These are phyloP conservation scores for Panonychus citri DNA, from an alignment of 1,140 invertebrate genomes.

Conservation along the genomic window DNA sequence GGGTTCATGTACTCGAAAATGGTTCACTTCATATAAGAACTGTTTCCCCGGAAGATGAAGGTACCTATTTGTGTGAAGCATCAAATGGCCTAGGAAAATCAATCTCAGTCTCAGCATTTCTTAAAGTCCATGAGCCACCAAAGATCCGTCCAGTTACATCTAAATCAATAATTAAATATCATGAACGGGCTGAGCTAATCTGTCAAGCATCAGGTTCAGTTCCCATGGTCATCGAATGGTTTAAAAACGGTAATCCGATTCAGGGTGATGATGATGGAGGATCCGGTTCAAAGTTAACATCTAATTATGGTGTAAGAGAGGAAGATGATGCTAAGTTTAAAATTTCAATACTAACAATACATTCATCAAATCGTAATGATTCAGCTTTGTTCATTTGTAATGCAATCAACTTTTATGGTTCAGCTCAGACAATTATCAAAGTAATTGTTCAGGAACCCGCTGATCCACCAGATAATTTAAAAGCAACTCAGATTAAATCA, in stretches of 20 bases:
- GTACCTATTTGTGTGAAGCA: conserved; percentile 29
- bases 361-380: conserved; percentile 15
- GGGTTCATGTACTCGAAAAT: conserved; percentile 18
- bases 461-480: conserved; percentile 14
- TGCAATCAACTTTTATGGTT: background rate
- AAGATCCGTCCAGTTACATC: conserved; percentile 1
- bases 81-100: conserved; percentile 26
- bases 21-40: conserved; percentile 15
- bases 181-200: conserved; percentile 10
- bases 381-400: conserved; percentile 17
- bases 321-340: background rate
- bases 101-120: conserved; percentile 25
- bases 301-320: background rate
- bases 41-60: conserved; percentile 14
- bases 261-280: conserved; percentile 18
- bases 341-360: background rate
- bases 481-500: conserved; percentile 12
- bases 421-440: conserved; percentile 19
- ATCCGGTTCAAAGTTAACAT: background rate
- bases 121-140: conserved; percentile 23
- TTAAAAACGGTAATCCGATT: conserved; percentile 37
- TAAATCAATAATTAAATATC: conserved; percentile 9
- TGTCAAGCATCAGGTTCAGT: conserved; percentile 32
- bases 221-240: conserved; percentile 48
- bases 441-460: conserved; percentile 22